Evolutionary conservation across 2,113 vertebrate species (phyloP), one percentile per base, ranked within the genome.

Genomic region (Blennius ocellaris): DNA sequence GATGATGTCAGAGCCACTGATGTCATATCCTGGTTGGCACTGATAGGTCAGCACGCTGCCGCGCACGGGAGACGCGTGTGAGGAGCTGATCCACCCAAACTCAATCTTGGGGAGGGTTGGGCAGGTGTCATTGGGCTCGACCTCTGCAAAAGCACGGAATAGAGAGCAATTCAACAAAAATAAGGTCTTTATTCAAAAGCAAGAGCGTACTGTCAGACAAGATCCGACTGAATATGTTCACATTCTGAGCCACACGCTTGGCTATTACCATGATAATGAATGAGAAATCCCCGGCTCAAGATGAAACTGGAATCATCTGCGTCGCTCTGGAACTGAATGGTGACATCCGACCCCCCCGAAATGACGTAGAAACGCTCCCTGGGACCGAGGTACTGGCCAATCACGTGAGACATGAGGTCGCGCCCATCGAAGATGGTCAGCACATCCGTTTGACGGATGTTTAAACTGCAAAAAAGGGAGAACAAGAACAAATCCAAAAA

Each of bases 1-100:
- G 81, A 97, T 95, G 69, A 97, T 96, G 90, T 97, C 96, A 3
- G 96, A 95, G 78, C 96, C 96, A 0, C 95, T 93, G 71, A 97
- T 96, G 88, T 97, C 95, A 56, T 96, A 97, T 38, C 96, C 96
- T 0, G 96, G 96, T 69, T 96, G 95, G 70, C 96, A 97, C 77
- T 97, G 96, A 83, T 97, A 97, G 58, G 96, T 97, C 81, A 97
- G 90, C 76, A 97, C 96, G 0, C 96, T 97, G 69, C 96, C 96
- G 48, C 95, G 94, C 71, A 97, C 95, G 6, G 95, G 92, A 11
- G 96, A 95, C 0, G 95, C 90, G 61, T 97, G 96, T 62, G 96
- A 97, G 8, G 95, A 96, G 12, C 96, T 96, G 77, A 94, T 94
- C 96, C 96, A 97, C 79, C 96, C 96, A 64, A 93, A 96, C 69